Conservation (phyloP, 1,140 invertebrate species). For the Macrocentrus cingulum region DNA sequence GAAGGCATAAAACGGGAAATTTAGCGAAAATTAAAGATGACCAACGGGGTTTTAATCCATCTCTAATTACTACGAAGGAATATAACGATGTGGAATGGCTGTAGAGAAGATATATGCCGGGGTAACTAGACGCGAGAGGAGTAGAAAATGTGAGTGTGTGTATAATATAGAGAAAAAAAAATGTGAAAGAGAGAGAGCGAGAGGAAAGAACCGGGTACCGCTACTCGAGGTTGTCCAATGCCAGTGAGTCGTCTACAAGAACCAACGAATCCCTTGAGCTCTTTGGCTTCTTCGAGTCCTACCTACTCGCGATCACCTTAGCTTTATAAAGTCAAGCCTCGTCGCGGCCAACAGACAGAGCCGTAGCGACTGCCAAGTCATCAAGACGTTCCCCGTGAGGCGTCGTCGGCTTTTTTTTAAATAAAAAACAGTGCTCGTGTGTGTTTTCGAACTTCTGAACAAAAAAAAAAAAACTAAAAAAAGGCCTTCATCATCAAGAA, state of each 20-base stretch:
- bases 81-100: slow-evolving; percentile 1
- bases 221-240: slow-evolving; percentile 36
- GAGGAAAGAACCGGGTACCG: slow-evolving; percentile 36
- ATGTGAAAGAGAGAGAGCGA: slow-evolving; percentile 18
- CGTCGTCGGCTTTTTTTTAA: slow-evolving; percentile 33
- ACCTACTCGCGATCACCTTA: slow-evolving; percentile 34
- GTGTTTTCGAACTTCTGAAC: slow-evolving; percentile 12
- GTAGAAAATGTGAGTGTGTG: slow-evolving; percentile 1
- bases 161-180: slow-evolving; percentile 8
- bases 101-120: not conserved
- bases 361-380: slow-evolving; percentile 54
- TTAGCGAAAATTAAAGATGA: no score
- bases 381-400: slow-evolving; percentile 45
- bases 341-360: slow-evolving; percentile 53
- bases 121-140: not conserved
- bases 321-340: slow-evolving; percentile 58
- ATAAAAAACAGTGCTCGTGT: slow-evolving; percentile 6
- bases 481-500: not conserved
- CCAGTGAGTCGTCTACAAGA: slow-evolving; percentile 30
- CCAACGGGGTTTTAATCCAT: not conserved
- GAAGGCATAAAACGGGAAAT: no score
- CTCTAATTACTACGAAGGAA: not conserved
- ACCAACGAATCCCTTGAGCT: slow-evolving; percentile 38
- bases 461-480: no score
- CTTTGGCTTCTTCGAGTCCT: slow-evolving; percentile 40